Evolutionary conservation across 2,113 vertebrate species (phyloP).

Genomic region (Elgaria multicarinata): DNA sequence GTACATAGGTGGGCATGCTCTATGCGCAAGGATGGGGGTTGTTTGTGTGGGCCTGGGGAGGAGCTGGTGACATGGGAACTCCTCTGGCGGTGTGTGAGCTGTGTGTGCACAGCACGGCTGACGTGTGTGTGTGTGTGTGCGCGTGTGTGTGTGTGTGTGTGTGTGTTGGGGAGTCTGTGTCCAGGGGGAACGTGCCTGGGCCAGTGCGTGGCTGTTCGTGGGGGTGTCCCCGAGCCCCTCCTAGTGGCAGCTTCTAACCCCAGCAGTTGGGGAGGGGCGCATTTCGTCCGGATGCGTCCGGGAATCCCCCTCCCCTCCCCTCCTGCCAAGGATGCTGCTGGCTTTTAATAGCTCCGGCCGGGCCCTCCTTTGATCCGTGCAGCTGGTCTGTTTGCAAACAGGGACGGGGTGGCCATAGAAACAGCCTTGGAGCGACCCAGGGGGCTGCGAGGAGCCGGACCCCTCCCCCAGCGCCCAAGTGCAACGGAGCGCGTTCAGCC

Average conservation of each 20-base stretch:
- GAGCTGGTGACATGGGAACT: too few species aligned
- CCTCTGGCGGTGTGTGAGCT: too few species aligned
- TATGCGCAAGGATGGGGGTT: too few species aligned
- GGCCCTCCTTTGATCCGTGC: not conserved
- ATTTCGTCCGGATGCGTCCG: not conserved
- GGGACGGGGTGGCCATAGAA: not conserved
- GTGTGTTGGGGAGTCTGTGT: not conserved
- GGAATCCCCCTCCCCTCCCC: too few species aligned
- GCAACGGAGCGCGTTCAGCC: not conserved
- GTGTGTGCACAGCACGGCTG: not conserved
- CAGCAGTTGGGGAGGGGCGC: not conserved
- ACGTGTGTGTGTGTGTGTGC: too few species aligned
- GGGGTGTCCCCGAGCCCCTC: not conserved
- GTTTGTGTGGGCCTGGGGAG: too few species aligned
- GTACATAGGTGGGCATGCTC: too few species aligned
- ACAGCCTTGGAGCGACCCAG: not conserved
- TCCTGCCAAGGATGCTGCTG: not conserved
- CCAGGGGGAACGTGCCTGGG: not conserved
- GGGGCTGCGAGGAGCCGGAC: not conserved
- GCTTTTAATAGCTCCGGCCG: not conserved
- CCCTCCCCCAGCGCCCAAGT: not conserved
- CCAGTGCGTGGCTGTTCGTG: too few species aligned
- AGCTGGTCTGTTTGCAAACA: slow-evolving; percentile 20
- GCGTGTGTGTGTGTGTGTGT: too few species aligned
- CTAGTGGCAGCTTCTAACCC: not conserved